Evolutionary conservation across 2,888 invertebrate genomes (phyloP).

Genomic region (Pristionchus japonicus): DNA sequence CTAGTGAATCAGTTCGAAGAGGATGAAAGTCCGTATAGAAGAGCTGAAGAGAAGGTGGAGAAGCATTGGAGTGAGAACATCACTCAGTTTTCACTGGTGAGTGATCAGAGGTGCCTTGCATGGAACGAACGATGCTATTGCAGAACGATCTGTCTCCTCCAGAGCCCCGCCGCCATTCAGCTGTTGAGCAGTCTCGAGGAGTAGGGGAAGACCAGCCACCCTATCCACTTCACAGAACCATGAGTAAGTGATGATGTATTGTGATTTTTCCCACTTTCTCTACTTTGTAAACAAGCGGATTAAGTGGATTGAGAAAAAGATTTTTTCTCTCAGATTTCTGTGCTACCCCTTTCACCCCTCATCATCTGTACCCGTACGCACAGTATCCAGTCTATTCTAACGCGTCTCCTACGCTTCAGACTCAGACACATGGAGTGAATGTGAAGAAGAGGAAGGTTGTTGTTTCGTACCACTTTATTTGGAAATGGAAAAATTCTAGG

Average conservation of each 20-base stretch:
- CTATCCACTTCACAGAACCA: neutral
- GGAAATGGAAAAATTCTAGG: neutral
- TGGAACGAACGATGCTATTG: neutral
- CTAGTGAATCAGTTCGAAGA: neutral
- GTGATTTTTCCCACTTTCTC: too few relatives aligned
- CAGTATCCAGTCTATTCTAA: neutral
- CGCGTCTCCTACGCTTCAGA: neutral
- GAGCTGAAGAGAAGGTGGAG: neutral
- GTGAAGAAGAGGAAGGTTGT: neutral
- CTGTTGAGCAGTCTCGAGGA: neutral
- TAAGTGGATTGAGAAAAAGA: too few relatives aligned
- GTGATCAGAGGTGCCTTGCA: too few relatives aligned
- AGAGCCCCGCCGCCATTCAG: neutral
- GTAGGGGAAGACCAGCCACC: neutral
- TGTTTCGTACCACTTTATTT: neutral
- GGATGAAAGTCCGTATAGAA: too few relatives aligned
- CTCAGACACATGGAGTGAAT: neutral
- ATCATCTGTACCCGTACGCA: neutral
- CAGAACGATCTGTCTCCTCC: neutral
- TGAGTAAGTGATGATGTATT: neutral
- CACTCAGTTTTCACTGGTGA: neutral
- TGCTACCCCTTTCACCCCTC: neutral
- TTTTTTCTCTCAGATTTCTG: neutral
- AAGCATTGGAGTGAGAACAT: neutral
- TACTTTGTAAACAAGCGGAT: too few relatives aligned